Evolutionary conservation across 2,797 vertebrate species (phyloP).

Genomic region (Myotis findleyi): DNA sequence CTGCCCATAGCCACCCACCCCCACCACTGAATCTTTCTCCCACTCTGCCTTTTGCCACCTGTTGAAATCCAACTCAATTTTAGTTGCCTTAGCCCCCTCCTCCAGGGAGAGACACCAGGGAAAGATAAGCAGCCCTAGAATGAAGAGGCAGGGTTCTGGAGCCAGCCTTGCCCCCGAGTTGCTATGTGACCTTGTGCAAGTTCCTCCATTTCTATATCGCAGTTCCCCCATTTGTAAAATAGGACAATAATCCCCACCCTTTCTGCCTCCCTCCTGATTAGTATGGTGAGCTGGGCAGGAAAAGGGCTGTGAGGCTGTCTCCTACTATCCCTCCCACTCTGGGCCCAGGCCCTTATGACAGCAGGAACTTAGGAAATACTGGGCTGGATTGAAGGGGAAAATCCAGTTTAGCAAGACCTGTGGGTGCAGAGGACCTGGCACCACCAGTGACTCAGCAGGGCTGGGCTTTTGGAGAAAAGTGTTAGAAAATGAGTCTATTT

Average conservation of each 20-base stretch:
- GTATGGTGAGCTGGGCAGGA: background rate
- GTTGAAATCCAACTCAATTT: background rate
- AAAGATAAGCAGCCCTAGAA: background rate
- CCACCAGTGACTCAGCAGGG: background rate
- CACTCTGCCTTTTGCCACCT: background rate
- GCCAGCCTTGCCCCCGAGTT: background rate
- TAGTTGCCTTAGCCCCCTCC: background rate
- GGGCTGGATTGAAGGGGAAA: background rate
- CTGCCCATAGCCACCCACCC: background rate
- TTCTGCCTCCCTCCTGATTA: background rate
- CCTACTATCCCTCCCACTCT: background rate
- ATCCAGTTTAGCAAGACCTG: constrained; percentile 41
- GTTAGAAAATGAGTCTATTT: background rate
- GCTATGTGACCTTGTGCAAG: background rate
- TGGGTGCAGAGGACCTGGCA: background rate
- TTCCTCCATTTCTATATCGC: background rate
- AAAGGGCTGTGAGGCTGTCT: background rate
- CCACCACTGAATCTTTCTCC: background rate
- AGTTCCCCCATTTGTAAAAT: background rate
- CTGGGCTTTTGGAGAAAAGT: constrained; percentile 8
- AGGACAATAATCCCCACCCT: background rate
- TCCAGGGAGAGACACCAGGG: background rate
- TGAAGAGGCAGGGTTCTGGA: background rate
- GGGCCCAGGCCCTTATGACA: background rate
- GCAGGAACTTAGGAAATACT: background rate